Base-by-base conservation (phyloP, 2,113 vertebrate species). In the Myotis brandtii region DNA sequence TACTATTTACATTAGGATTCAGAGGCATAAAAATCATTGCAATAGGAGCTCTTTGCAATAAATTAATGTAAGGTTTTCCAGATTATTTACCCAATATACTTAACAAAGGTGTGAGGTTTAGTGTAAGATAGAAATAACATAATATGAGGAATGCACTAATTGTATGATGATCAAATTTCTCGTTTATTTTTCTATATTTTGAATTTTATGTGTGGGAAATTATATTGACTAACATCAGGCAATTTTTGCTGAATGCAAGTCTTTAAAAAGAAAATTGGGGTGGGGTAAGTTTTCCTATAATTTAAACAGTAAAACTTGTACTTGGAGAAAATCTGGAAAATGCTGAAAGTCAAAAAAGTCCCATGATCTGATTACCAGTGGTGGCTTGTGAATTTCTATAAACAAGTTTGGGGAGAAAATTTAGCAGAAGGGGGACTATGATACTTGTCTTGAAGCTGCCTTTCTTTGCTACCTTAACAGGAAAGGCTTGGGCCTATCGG, bases 131-230 rank as follows among this genome's bases (percentile, higher is more conserved):
- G n/a, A 21, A 64, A 40, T 69, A 18, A n/a, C 5, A 17, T 14
- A 9, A 37, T 25, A 34, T 30, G 86, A 81, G 34, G 20, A 82
- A 62, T 62, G 9, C 3, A 67, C 23, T 94, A 48, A 86, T 86
- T 91, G 77, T 72, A n/a, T 90, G 10, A 89, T 86, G n/a, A 86
- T n/a, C 23, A 73, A 72, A 90, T 92, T 72, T 87, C 23, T 21
- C 20, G 4, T n/a, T 92, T 2, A 27, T 43, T 79, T 90, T 67
- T 34, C 34, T 69, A 0, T 70, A 23, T 85, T 92, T 93, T 86
- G 20, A 86, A 50, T 80, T 83, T 92, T 90, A 54, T 72, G 6
- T n/a, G 17, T 89, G 27, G 37, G 27, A 67, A 95, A 75, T 91
- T 81, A 62, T 56, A 27, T 52, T 25, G 48, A 69, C 27, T 12